A percentile compares a stretch with the other conserved stretches of the same genome.
Conservation (phyloP, 2,113 vertebrate genomes). For the Hyperoodon ampullatus region DNA sequence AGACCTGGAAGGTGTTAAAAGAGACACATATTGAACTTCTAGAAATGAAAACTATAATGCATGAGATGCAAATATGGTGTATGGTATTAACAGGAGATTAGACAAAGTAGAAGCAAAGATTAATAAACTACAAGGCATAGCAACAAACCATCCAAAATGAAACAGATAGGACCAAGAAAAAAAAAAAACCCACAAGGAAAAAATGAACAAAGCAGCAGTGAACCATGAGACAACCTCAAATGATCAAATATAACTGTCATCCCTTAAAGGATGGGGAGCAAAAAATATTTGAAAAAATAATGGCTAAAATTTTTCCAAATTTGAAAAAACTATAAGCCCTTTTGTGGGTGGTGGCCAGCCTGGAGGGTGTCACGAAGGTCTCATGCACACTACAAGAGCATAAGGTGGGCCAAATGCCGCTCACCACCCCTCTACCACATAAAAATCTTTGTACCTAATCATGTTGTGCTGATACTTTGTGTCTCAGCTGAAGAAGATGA, state of each 20-base stretch:
- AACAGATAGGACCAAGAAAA: neutral
- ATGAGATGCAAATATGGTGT: neutral
- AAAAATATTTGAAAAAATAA: conserved; percentile 5
- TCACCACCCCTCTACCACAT: conserved; percentile 92
- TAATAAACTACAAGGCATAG: neutral
- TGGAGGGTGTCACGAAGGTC: neutral
- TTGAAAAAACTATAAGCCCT: neutral
- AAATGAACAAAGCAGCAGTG: neutral
- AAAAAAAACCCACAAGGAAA: neutral
- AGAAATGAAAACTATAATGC: neutral
- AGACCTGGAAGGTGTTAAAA: neutral
- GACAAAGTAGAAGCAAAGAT: neutral
- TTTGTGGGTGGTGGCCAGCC: neutral
- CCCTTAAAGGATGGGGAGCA: neutral
- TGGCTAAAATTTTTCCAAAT: neutral
- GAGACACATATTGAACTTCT: neutral
- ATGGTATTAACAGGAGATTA: neutral
- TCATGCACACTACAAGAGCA: conserved; percentile 87
- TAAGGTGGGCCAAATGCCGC: conserved; percentile 91
- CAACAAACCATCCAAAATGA: neutral
- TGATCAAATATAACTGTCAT: neutral
- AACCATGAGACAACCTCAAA: neutral
- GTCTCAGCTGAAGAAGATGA: conserved; percentile 95
- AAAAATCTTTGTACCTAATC: conserved; percentile 94
- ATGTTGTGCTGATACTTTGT: conserved; percentile 95